phyloP scores from a whole-genome alignment of 1,140 invertebrate species.

The Pseudomyrmex flavicornis region DNA sequence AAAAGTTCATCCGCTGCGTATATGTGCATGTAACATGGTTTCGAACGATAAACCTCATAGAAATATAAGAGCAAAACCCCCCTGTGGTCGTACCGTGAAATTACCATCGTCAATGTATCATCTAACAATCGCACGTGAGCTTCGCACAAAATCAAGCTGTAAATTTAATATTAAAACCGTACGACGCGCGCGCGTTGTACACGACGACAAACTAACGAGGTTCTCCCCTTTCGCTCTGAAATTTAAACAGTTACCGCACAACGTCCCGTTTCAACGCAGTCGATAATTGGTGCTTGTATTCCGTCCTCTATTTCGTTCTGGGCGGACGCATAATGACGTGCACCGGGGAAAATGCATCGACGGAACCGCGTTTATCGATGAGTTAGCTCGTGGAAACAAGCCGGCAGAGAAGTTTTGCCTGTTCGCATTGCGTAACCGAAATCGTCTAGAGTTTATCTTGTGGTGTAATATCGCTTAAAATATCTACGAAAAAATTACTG shows the following conservation, averaged over 20 bases:
- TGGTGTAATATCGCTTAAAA: too few species aligned
- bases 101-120: conserved; percentile 15
- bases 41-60: background rate
- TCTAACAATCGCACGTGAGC: background rate
- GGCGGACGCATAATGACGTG: background rate
- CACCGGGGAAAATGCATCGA: conserved; percentile 21
- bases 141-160: conserved; percentile 9
- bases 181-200: background rate
- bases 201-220: conserved; percentile 21
- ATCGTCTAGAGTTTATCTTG: background rate
- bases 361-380: background rate
- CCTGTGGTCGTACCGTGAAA: conserved; percentile 3
- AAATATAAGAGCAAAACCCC: conserved; percentile 3
- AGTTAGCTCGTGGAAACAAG: background rate
- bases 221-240: conserved; percentile 12
- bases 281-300: conserved; percentile 41
- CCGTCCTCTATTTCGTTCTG: conserved; percentile 20
- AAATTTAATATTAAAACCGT: conserved; percentile 27
- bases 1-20: conserved; percentile 17
- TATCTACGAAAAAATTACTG: too few species aligned
- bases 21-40: background rate
- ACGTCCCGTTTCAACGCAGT: background rate
- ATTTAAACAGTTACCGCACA: conserved; percentile 39
- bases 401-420: background rate
- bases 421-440: conserved; percentile 13